Conservation (phyloP, 2,888 invertebrate genomes). For the Quadriops clusia region DNA sequence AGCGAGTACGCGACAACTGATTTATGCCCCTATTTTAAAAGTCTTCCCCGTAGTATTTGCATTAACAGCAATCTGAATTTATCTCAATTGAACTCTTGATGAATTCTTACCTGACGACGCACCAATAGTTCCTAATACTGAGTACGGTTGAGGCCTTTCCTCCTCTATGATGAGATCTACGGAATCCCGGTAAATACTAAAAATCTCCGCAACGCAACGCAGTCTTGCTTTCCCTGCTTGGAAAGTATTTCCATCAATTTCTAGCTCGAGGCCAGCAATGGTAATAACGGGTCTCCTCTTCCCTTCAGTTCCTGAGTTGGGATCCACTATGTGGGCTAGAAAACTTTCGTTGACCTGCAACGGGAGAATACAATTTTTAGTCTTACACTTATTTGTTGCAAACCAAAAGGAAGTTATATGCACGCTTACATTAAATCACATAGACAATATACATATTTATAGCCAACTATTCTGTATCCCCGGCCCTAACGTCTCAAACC, state of each 20-base stretch:
- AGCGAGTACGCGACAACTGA: too few relatives aligned
- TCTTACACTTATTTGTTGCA: too few relatives aligned
- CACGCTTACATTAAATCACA: too few relatives aligned
- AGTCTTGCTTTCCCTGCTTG: conserved; percentile 52
- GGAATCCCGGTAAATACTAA: conserved; percentile 52
- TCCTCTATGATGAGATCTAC: conserved; percentile 55
- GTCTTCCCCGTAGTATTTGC: conserved; percentile 5
- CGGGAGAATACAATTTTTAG: too few relatives aligned
- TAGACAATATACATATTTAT: too few relatives aligned
- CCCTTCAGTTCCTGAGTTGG: conserved; percentile 18
- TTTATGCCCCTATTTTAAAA: not conserved
- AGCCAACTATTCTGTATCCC: too few relatives aligned
- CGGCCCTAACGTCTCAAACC: too few relatives aligned
- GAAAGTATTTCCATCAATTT: conserved; percentile 51
- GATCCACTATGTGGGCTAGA: conserved; percentile 19
- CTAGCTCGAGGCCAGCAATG: conserved; percentile 41
- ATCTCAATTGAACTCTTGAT: too few relatives aligned
- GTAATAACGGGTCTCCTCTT: conserved; percentile 24
- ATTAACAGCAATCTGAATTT: conserved; percentile 1
- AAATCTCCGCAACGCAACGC: conserved; percentile 55
- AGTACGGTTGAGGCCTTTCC: conserved; percentile 63
- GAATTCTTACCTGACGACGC: conserved; percentile 18
- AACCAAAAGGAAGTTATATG: too few relatives aligned
- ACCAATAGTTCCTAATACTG: conserved; percentile 52
- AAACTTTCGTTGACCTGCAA: conserved; percentile 27